These are phyloP conservation scores for Xenopus laevis DNA, from an alignment of 2,113 vertebrate species.

Conservation along the genomic window DNA sequence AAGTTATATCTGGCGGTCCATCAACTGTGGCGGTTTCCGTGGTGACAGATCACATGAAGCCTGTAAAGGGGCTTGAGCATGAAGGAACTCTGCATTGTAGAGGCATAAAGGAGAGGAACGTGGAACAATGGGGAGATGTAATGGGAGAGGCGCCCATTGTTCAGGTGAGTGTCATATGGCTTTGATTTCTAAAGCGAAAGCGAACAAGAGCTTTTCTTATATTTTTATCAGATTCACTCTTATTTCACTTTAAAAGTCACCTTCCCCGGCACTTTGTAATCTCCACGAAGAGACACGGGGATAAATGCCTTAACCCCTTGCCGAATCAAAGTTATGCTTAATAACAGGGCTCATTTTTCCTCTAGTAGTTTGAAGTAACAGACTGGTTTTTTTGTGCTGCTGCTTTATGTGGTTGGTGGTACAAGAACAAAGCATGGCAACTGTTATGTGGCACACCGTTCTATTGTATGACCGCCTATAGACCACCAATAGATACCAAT, in stretches of 20 bases:
- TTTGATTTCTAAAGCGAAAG: conserved; percentile 30
- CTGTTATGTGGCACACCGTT: too few species aligned
- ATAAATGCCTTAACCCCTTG: background rate
- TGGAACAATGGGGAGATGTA: conserved; percentile 27
- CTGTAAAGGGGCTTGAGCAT: background rate
- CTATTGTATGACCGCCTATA: too few species aligned
- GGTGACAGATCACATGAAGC: background rate
- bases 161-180: conserved; percentile 28
- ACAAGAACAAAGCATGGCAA: too few species aligned
- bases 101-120: background rate
- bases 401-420: too few species aligned
- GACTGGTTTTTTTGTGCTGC: too few species aligned
- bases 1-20: background rate
- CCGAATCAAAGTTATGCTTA: too few species aligned
- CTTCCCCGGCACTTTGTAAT: conserved; percentile 1
- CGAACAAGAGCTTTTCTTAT: conserved; percentile 3
- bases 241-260: conserved; percentile 1
- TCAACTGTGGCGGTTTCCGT: background rate
- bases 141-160: conserved; percentile 26
- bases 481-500: too few species aligned
- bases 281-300: background rate
- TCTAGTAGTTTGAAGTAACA: too few species aligned
- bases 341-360: too few species aligned
- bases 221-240: conserved; percentile 9
- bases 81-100: conserved; percentile 18